A percentile compares a stretch with the other conserved stretches of the same genome.
Conservation (phyloP, 2,888 invertebrate species). For the Cheilosia variabilis region DNA sequence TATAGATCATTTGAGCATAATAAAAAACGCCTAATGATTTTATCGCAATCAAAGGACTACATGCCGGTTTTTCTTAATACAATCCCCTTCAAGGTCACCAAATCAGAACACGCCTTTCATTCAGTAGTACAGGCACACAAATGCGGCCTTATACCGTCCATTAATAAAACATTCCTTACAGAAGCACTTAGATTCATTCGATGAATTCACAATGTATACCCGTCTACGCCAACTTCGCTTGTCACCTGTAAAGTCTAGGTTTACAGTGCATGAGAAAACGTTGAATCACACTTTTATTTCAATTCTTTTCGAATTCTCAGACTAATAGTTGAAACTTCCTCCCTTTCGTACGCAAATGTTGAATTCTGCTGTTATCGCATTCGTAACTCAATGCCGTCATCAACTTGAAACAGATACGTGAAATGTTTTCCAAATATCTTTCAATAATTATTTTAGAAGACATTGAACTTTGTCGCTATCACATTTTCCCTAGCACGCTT, state of each 20-base stretch:
- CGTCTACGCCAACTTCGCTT: slow-evolving; percentile 31
- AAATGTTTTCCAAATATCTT: slow-evolving; percentile 32
- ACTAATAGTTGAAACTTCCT: slow-evolving; percentile 2
- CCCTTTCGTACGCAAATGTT: slow-evolving; percentile 6
- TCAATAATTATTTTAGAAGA: slow-evolving; percentile 2
- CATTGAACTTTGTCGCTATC: slow-evolving; percentile 53
- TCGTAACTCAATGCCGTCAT: slow-evolving; percentile 25
- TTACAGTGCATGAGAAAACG: slow-evolving; percentile 8
- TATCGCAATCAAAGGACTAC: background rate
- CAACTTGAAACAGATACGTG: slow-evolving; percentile 37
- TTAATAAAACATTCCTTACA: slow-evolving; percentile 42
- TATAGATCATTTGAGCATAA: no score
- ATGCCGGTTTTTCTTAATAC: background rate
- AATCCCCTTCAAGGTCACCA: slow-evolving; percentile 38
- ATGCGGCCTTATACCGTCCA: slow-evolving; percentile 41
- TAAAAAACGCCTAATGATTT: no score
- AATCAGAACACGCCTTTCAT: slow-evolving; percentile 42
- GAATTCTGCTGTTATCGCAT: slow-evolving; percentile 3
- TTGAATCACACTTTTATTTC: slow-evolving; percentile 35
- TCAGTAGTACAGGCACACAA: slow-evolving; percentile 10
- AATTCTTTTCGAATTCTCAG: background rate
- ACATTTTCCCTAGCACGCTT: background rate
- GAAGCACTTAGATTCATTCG: slow-evolving; percentile 47
- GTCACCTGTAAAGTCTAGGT: slow-evolving; percentile 29
- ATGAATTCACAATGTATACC: slow-evolving; percentile 32